These are phyloP conservation scores for Sterna hirundo DNA, from an alignment of 2,113 vertebrate species.

Conservation along the genomic window DNA sequence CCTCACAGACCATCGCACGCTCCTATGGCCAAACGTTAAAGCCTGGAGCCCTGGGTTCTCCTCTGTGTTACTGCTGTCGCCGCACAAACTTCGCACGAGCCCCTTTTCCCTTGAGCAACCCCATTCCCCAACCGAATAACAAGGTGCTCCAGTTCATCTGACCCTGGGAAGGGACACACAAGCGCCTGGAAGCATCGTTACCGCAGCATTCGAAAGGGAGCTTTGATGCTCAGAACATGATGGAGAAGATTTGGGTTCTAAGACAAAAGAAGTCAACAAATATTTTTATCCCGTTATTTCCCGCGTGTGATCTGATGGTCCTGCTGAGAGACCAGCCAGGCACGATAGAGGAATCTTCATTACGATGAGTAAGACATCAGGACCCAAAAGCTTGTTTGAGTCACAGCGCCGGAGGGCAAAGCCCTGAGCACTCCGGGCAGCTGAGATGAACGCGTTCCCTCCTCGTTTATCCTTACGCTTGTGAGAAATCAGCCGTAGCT, in stretches of 20 bases:
- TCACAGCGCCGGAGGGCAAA: not conserved
- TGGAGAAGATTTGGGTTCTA: not conserved
- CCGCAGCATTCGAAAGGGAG: not conserved
- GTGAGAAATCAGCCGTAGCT: accelerated
- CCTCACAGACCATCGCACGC: not conserved
- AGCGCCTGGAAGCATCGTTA: not conserved
- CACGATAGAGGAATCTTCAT: not conserved
- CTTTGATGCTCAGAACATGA: not conserved
- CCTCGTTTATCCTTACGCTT: not conserved
- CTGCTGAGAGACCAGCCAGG: not conserved
- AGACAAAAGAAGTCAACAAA: not conserved
- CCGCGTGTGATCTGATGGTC: accelerated
- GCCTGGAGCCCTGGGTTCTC: not conserved
- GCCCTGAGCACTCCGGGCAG: not conserved
- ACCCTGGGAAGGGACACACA: not conserved
- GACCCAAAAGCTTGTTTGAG: not conserved
- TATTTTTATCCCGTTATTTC: not conserved
- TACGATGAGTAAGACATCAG: not conserved
- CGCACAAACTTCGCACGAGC: not conserved
- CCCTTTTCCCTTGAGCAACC: not conserved
- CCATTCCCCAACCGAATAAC: not conserved
- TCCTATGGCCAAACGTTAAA: accelerated
- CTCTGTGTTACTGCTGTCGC: accelerated
- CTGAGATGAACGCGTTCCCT: not conserved
- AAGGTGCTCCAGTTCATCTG: not conserved